phyloP scores from a whole-genome alignment of 2,888 invertebrate genomes.

The Petrolisthes cinctipes region DNA sequence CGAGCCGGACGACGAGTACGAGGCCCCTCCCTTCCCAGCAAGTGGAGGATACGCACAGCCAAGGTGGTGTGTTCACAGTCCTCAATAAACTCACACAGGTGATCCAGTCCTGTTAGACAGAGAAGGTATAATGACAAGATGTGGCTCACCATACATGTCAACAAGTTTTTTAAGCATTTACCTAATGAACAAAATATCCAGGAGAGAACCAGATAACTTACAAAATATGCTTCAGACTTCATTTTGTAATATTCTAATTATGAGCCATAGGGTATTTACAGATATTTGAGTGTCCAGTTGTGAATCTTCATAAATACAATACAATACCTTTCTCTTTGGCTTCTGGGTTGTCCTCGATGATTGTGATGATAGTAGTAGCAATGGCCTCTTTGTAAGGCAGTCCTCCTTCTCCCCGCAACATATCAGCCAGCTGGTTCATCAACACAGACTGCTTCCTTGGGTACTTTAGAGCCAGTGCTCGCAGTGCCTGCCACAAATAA shows the following conservation, averaged over 20 bases:
- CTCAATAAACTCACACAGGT: conserved; percentile 99
- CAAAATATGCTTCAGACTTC: neutral
- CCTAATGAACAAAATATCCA: no score
- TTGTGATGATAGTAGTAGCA: conserved; percentile 96
- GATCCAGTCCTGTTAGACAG: conserved; percentile 78
- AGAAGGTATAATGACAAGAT: no score
- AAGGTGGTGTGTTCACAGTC: conserved; percentile 98
- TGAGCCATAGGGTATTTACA: no score
- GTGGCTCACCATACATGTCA: no score
- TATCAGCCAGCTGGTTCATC: conserved; percentile 96
- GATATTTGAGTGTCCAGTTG: no score
- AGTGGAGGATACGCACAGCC: conserved; percentile 94
- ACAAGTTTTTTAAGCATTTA: no score
- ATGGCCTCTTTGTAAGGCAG: conserved; percentile 98
- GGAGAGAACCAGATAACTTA: no score
- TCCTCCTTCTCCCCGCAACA: conserved; percentile 96
- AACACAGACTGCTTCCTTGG: conserved; percentile 96
- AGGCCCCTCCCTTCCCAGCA: conserved; percentile 97
- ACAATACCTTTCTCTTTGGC: conserved; percentile 89
- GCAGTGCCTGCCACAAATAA: conserved; percentile 68
- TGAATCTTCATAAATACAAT: no score
- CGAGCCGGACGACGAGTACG: conserved; percentile 91
- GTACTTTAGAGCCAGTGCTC: conserved; percentile 92
- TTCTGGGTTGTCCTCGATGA: conserved; percentile 97
- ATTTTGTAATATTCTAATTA: neutral